Percentiles rank a stretch among this genome's conserved stretches.
phyloP scores from a whole-genome alignment of 37 sponge, comb jelly and placozoan genomes.

The Diacarnus erythraeanus region DNA sequence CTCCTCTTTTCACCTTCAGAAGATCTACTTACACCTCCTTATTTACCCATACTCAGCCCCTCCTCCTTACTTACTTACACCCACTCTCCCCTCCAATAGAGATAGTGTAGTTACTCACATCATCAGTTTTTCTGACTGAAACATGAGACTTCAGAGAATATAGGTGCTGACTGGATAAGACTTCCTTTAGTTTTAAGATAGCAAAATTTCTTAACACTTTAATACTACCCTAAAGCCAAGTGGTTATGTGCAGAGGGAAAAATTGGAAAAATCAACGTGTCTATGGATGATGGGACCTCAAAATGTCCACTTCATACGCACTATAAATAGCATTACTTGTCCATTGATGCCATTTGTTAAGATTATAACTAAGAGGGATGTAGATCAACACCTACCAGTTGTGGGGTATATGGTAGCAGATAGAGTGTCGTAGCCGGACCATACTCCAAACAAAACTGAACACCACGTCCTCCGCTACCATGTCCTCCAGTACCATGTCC shows the following conservation, averaged over 20 bases:
- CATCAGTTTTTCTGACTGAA: conserved; percentile 18
- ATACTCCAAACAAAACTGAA: conserved; percentile 32
- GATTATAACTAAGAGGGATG: too few relatives aligned
- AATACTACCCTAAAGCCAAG: too few relatives aligned
- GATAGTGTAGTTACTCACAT: conserved; percentile 9
- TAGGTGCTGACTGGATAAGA: conserved; percentile 8
- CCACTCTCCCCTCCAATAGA: neutral
- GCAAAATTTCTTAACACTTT: neutral
- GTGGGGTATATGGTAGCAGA: conserved; percentile 24
- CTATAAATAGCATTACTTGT: too few relatives aligned
- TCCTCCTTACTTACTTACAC: neutral
- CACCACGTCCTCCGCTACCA: neutral
- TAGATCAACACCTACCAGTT: too few relatives aligned
- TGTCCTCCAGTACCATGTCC: neutral
- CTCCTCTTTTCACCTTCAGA: too few relatives aligned
- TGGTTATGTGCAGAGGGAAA: too few relatives aligned
- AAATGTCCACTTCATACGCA: too few relatives aligned
- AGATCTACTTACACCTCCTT: too few relatives aligned
- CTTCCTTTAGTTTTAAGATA: neutral
- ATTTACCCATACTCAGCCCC: neutral
- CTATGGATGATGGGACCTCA: too few relatives aligned
- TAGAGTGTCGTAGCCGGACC: conserved; percentile 30
- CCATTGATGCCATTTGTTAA: too few relatives aligned
- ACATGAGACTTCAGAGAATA: neutral
- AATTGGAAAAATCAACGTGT: too few relatives aligned